These are phyloP conservation scores for Eilema sororculum DNA, from an alignment of 2,888 invertebrate species.

Conservation along the genomic window DNA sequence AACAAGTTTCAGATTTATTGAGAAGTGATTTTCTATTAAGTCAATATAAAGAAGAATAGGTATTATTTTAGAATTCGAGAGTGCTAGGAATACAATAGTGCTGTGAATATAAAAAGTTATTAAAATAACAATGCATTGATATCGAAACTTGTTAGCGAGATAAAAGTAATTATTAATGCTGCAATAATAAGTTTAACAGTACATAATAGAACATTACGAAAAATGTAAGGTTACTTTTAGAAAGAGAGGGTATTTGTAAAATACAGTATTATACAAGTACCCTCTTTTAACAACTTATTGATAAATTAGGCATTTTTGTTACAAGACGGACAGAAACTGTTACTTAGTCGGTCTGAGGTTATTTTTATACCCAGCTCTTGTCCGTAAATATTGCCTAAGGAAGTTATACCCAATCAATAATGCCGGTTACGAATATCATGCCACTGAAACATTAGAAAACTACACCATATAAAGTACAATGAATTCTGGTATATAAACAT, in stretches of 20 bases:
- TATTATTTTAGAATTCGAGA: background rate
- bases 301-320: background rate
- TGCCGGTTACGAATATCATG: background rate
- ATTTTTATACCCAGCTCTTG: background rate
- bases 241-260: background rate
- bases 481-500: too few species aligned
- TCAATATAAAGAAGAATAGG: conserved; percentile 1
- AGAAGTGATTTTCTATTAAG: conserved; percentile 3
- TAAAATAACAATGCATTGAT: background rate
- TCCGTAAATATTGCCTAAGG: background rate
- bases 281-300: background rate
- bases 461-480: too few species aligned
- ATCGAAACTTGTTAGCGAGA: background rate
- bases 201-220: background rate
- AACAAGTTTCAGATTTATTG: background rate
- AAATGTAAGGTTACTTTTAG: background rate
- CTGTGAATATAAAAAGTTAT: background rate
- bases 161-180: background rate
- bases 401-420: background rate
- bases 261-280: too few species aligned
- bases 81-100: background rate
- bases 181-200: background rate
- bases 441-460: background rate
- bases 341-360: background rate
- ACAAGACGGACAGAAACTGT: background rate